Base-by-base conservation (phyloP, 2,888 invertebrate species). In the Limnephilus lunatus region DNA sequence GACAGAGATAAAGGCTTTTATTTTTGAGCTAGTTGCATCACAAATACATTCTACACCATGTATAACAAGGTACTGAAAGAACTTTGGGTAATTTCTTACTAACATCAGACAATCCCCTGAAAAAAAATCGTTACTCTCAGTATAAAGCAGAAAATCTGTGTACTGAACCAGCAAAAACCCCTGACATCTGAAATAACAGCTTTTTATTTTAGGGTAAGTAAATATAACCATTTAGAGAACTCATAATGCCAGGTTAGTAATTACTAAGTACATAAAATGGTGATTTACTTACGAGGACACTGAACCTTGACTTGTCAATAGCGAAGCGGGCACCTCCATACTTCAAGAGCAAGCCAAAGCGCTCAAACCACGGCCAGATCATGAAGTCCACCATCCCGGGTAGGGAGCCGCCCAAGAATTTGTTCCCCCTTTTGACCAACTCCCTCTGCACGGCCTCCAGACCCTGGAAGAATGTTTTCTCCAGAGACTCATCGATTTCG, bases 351-450 rank as follows among this genome's bases (percentile, higher is more conserved):
- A 96, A 95, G 93, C 95, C 95, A 92, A 96, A 95, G 19, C 96
- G 94, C 95, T 98, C 98, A 94, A 98, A 97, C 97, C 98, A 98
- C 2, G 98, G 98, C 98, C 98, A 98, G 94, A 98, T 97, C 96
- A 98, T 98, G 94, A 97, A 97, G 95, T 98, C 98, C 90, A 98
- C 95, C 96, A 98, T 97, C 86, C 98, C 98, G 1, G 98, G 98
- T 92, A 96, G 96, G 90, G 95, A 95, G 30, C 98, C 98, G 92
- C 97, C 96, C 94, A 98, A 97, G 95, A 96, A 98, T 89, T 96
- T 96, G 0, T 97, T 97, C 35, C 96, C 97, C 89, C 98, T 96
- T 32, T 95, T 95, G 44, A 94, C 95, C 9, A 98, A 95, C 94
- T 98, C 98, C 89, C 96, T 96, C 94, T 98, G 97, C 90, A 98